Evolutionary conservation across 2,888 invertebrate genomes (phyloP).

Genomic region (Eilema sororculum): DNA sequence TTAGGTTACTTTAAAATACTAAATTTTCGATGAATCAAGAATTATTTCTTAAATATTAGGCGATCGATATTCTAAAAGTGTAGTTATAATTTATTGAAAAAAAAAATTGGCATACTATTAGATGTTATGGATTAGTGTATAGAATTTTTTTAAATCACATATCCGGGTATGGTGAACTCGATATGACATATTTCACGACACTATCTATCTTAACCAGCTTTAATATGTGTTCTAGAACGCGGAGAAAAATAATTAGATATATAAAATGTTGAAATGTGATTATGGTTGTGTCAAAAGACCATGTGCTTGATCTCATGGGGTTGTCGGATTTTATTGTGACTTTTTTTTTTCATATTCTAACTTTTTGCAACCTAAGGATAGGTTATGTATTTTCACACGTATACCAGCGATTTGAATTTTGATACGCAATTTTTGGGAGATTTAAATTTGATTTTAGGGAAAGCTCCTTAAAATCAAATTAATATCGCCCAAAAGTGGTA

Average conservation of each 20-base stretch:
- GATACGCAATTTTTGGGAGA: neutral
- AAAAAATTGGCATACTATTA: constrained; percentile 48
- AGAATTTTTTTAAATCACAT: constrained; percentile 9
- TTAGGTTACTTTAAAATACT: constrained; percentile 20
- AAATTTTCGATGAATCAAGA: constrained; percentile 31
- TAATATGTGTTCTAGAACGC: neutral
- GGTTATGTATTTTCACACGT: neutral
- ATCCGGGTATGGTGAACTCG: neutral
- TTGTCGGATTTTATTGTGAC: constrained; percentile 3
- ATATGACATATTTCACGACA: neutral
- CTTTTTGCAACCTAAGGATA: neutral
- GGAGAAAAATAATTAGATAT: neutral
- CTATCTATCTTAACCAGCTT: neutral
- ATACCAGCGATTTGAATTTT: neutral
- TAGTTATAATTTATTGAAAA: constrained; percentile 46
- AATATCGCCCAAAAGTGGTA: too few species aligned
- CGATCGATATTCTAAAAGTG: constrained; percentile 52
- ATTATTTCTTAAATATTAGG: constrained; percentile 45
- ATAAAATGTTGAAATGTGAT: neutral
- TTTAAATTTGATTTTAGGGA: neutral
- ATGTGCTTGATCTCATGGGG: neutral
- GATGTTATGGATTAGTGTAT: constrained; percentile 35
- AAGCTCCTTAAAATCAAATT: too few species aligned
- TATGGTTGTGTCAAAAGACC: neutral
- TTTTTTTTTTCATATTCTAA: neutral